Conservation (phyloP, 1,140 invertebrate genomes). For the Goniozus legneri region DNA sequence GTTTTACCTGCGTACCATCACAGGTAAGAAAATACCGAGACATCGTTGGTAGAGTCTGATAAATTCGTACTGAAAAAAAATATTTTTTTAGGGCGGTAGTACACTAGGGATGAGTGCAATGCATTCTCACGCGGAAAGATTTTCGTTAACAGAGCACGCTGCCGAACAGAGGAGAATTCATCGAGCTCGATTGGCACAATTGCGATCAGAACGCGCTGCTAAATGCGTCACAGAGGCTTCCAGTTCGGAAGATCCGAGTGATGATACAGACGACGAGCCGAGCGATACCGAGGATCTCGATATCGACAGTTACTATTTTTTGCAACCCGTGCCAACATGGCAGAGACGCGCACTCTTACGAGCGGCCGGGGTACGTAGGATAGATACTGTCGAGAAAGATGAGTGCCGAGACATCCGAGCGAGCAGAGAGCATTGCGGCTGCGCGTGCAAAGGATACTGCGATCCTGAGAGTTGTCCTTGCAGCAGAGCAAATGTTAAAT, state of each 20-base stretch:
- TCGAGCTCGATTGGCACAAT: conserved; percentile 73
- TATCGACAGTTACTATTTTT: conserved; percentile 89
- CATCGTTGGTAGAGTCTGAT: no score
- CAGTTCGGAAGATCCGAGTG: conserved; percentile 60
- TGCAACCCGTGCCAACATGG: conserved; percentile 88
- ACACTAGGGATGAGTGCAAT: conserved; percentile 92
- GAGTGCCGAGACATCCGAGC: conserved; percentile 89
- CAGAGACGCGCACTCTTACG: conserved; percentile 83
- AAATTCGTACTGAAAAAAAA: not conserved
- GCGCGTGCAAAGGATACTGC: conserved; percentile 90
- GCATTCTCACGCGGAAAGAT: conserved; percentile 75
- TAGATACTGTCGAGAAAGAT: conserved; percentile 91
- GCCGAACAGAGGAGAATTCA: conserved; percentile 83
- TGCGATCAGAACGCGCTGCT: conserved; percentile 64
- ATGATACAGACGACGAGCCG: conserved; percentile 77
- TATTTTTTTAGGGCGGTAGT: conserved; percentile 71
- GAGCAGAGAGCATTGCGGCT: conserved; percentile 92
- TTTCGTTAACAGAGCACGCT: conserved; percentile 79
- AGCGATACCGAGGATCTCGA: conserved; percentile 84
- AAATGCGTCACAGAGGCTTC: conserved; percentile 46
- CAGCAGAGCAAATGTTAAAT: conserved; percentile 92
- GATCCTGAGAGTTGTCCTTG: conserved; percentile 94
- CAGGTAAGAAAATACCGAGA: conserved; percentile 59
- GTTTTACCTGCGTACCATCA: conserved; percentile 96
- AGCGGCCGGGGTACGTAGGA: conserved; percentile 87